These are phyloP conservation scores for Incurvaria masculella DNA, from an alignment of 2,888 invertebrate genomes.

Conservation along the genomic window DNA sequence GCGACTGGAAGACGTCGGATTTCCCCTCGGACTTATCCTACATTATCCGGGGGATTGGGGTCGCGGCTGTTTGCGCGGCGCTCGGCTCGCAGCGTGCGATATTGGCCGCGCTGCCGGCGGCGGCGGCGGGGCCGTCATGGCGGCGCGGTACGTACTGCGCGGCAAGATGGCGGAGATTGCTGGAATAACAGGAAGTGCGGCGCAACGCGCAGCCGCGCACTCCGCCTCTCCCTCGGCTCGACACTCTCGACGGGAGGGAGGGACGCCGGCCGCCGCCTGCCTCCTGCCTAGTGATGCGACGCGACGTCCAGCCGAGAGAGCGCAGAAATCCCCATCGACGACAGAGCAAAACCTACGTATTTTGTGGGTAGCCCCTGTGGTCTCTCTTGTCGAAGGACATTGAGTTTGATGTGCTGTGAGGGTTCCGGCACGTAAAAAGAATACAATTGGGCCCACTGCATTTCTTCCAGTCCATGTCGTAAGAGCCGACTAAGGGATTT, in stretches of 20 bases:
- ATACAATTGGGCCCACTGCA: too few species aligned
- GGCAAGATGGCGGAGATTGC: background rate
- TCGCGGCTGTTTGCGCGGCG: conserved; percentile 5
- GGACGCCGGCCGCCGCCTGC: conserved; percentile 4
- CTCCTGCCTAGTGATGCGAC: too few species aligned
- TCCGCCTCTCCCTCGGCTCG: background rate
- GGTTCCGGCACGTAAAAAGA: too few species aligned
- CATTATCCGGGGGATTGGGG: background rate
- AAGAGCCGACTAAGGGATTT: too few species aligned
- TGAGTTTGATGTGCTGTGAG: too few species aligned
- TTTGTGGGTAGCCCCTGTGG: too few species aligned
- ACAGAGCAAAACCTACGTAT: too few species aligned
- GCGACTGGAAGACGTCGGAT: conserved; percentile 38
- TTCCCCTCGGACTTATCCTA: background rate
- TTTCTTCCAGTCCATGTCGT: too few species aligned
- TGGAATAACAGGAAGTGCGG: conserved; percentile 25
- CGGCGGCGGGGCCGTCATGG: conserved; percentile 33
- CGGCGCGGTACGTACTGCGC: background rate
- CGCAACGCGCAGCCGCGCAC: conserved; percentile 42
- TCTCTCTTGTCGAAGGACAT: too few species aligned
- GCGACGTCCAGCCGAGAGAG: too few species aligned
- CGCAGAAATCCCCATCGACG: too few species aligned
- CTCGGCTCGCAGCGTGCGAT: conserved; percentile 24
- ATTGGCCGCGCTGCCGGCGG: conserved; percentile 34
- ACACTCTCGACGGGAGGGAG: too few species aligned